phyloP scores from a whole-genome alignment of 2,888 invertebrate genomes.

The Ichneumoninae sp. region DNA sequence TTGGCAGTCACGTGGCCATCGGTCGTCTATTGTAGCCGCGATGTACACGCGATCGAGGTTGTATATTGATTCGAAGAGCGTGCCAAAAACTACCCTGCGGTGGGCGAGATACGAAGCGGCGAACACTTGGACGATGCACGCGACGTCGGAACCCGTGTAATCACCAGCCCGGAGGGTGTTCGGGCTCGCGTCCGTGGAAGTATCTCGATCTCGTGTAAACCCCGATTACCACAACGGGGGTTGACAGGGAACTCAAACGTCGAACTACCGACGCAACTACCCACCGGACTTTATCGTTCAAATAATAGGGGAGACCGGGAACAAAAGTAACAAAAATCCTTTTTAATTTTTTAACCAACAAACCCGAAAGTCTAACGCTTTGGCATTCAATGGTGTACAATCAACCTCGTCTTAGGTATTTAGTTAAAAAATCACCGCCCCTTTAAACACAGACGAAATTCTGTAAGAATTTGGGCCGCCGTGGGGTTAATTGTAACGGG shows the following conservation, averaged over 20 bases:
- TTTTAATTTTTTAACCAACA: too few species aligned
- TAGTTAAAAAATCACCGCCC: too few species aligned
- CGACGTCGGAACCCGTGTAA: conserved; percentile 44
- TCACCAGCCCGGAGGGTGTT: conserved; percentile 9
- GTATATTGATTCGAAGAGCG: conserved; percentile 35
- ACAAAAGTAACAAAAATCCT: too few species aligned
- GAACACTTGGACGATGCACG: conserved; percentile 32
- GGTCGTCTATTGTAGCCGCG: neutral
- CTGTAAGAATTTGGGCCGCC: too few species aligned
- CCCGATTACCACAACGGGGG: neutral
- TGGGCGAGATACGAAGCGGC: conserved; percentile 11
- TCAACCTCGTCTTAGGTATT: too few species aligned
- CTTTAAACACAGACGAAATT: too few species aligned
- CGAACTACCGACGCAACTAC: neutral
- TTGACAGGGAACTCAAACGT: conserved; percentile 5
- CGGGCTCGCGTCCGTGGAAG: neutral
- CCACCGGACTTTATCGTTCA: neutral
- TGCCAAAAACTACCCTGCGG: conserved; percentile 58
- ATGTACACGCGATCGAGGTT: conserved; percentile 21
- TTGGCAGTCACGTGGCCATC: conserved; percentile 41
- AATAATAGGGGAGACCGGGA: neutral
- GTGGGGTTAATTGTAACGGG: too few species aligned
- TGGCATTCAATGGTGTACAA: too few species aligned
- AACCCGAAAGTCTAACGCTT: too few species aligned
- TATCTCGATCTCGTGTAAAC: conserved; percentile 4